Base-by-base conservation (phyloP, 2,888 invertebrate genomes). In the Nephrotoma guestfalica region DNA sequence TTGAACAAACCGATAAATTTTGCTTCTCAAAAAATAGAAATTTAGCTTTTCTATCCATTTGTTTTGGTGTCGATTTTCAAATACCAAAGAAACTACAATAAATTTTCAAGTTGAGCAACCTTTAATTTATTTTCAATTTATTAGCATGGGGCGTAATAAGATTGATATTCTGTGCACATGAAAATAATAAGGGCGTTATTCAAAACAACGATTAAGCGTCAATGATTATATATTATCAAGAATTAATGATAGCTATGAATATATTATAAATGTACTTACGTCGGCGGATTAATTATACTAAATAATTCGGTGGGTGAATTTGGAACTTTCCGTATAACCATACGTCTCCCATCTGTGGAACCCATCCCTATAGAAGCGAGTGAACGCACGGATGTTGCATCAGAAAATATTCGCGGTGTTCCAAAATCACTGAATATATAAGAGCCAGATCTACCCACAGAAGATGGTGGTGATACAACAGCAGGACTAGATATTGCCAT, bases 351-450 rank as follows among this genome's bases (percentile, higher is more conserved):
- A 92, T 97, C 97, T 83, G 97, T 97, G 88, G 96, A 97, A 45
- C 97, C 97, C 94, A 97, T 95, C 86, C 96, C 96, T 89, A 97
- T 96, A 86, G 96, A 96, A 87, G 96, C 96, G 89, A 96, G 93
- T 85, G 96, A 96, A 88, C 96, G 93, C 88, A 96, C 94, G 45
- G 96, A 96, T 45, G 94, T 94, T 85, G 94, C 95, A 92, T 96
- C 96, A 86, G 93, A 92, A 88, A 91, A 92, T 88, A 93, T 91
- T 88, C 90, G 91, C 88, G 91, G 90, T 89, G 93, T 93, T 88
- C 93, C 93, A 88, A 92, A 92, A 88, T 96, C 96, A 87, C 94
- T 93, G 89, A 94, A 94, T 87, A 94, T 93, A 89, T 92, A 92
- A 88, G 93, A 93, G 89, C 91, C 91, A 41, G 90, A 89, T 88